These are phyloP conservation scores for Pagrus major DNA, from an alignment of 2,113 vertebrate genomes.

Conservation along the genomic window DNA sequence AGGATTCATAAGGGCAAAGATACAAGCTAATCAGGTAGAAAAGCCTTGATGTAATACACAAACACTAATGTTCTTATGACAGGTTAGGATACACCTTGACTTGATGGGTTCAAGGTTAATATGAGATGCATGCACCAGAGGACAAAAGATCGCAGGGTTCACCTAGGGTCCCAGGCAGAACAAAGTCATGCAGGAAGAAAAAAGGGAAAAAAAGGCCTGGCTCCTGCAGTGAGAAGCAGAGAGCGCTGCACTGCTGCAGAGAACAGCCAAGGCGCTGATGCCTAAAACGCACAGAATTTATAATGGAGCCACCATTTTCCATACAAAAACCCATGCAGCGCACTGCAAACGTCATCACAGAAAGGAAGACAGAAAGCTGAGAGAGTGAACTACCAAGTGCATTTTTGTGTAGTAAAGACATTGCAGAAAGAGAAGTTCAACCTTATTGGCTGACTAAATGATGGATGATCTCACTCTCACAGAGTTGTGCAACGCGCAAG, in stretches of 20 bases:
- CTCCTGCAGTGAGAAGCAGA: slow-evolving; percentile 71
- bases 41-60: slow-evolving; percentile 25
- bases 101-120: slow-evolving; percentile 31
- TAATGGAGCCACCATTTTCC: slow-evolving; percentile 44
- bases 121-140: slow-evolving; percentile 21
- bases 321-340: slow-evolving; percentile 28
- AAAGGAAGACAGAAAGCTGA: slow-evolving; percentile 18
- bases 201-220: slow-evolving; percentile 21
- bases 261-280: slow-evolving; percentile 54
- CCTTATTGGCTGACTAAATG: slow-evolving; percentile 68
- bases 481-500: slow-evolving; percentile 65
- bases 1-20: slow-evolving; percentile 32
- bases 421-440: slow-evolving; percentile 64
- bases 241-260: slow-evolving; percentile 79
- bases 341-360: slow-evolving; percentile 41
- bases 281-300: slow-evolving; percentile 47
- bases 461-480: slow-evolving; percentile 72
- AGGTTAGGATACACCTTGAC: slow-evolving; percentile 24
- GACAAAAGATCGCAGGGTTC: slow-evolving; percentile 44
- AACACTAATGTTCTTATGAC: slow-evolving; percentile 4
- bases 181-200: slow-evolving; percentile 50
- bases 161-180: slow-evolving; percentile 49
- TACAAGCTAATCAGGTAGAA: slow-evolving; percentile 10
- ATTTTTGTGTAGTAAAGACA: slow-evolving; percentile 44
- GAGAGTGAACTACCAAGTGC: slow-evolving; percentile 14